A percentile compares a stretch with the other conserved stretches of the same genome.
Evolutionary conservation across 2,888 invertebrate species (phyloP).

Genomic region (Troglohyphantes excavatus): DNA sequence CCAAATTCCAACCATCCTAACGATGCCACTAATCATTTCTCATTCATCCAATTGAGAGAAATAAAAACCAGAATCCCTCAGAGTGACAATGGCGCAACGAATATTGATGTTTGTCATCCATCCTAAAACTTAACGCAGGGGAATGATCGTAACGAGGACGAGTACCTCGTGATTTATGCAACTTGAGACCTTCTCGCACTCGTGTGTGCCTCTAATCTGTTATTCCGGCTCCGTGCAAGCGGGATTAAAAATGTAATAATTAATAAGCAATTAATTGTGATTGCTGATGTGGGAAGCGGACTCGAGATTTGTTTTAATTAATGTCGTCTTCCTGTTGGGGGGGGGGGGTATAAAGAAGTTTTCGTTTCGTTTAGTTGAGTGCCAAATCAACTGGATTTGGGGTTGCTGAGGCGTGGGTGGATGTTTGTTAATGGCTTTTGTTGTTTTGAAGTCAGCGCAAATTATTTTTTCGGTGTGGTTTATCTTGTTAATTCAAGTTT

Average conservation of each 20-base stretch:
- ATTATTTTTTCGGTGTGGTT: no score
- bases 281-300: background rate
- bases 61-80: background rate
- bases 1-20: background rate
- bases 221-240: background rate
- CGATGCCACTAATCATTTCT: background rate
- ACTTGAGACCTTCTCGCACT: background rate
- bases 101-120: slow-evolving; percentile 3
- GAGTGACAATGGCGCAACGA: background rate
- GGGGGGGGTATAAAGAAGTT: background rate
- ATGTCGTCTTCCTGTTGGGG: background rate
- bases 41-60: background rate
- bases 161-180: background rate
- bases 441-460: background rate
- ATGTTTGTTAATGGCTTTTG: background rate
- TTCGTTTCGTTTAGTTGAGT: background rate
- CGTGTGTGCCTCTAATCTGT: background rate
- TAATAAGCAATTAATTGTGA: slow-evolving; percentile 24
- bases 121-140: background rate
- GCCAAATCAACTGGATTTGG: background rate
- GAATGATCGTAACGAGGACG: slow-evolving; percentile 5
- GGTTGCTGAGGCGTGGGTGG: background rate
- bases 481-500: no score
- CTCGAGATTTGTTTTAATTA: slow-evolving; percentile 2
- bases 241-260: slow-evolving; percentile 24